A percentile compares a stretch with the other conserved stretches of the same genome.
Conservation (phyloP, 2,113 vertebrate genomes). For the Hydropotes inermis region DNA sequence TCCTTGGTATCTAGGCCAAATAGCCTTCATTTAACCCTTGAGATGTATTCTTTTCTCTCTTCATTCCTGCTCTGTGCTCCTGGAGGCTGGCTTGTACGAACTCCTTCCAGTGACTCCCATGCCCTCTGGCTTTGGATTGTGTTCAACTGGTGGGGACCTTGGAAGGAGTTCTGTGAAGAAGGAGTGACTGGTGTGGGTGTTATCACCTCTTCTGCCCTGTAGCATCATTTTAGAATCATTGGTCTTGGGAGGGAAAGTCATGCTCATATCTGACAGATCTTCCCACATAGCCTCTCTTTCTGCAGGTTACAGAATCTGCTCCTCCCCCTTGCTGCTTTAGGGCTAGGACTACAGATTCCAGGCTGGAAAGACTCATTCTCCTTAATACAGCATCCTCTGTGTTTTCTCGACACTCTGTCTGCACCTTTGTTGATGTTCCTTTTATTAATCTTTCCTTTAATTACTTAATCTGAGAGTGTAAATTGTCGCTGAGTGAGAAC, state of each 20-base stretch:
- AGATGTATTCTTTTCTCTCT: neutral
- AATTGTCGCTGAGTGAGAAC: neutral
- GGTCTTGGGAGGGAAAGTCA: neutral
- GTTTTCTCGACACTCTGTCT: neutral
- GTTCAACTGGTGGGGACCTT: neutral
- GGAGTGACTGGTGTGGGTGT: neutral
- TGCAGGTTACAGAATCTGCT: neutral
- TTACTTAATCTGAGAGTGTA: neutral
- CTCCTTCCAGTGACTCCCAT: neutral
- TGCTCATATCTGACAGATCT: neutral
- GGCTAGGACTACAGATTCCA: neutral
- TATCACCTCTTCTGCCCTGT: neutral
- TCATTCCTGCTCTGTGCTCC: neutral
- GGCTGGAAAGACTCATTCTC: neutral
- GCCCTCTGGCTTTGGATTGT: neutral
- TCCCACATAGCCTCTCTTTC: neutral
- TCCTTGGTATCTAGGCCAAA: neutral
- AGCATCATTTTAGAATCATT: neutral
- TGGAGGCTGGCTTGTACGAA: neutral
- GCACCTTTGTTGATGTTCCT: neutral
- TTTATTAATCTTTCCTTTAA: neutral
- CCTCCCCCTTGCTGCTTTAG: neutral
- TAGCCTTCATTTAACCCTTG: neutral
- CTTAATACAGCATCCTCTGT: neutral
- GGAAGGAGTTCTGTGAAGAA: neutral